Percentiles rank a stretch among this genome's conserved stretches.
phyloP scores from a whole-genome alignment of 2,113 vertebrate species.

The Gobius niger region DNA sequence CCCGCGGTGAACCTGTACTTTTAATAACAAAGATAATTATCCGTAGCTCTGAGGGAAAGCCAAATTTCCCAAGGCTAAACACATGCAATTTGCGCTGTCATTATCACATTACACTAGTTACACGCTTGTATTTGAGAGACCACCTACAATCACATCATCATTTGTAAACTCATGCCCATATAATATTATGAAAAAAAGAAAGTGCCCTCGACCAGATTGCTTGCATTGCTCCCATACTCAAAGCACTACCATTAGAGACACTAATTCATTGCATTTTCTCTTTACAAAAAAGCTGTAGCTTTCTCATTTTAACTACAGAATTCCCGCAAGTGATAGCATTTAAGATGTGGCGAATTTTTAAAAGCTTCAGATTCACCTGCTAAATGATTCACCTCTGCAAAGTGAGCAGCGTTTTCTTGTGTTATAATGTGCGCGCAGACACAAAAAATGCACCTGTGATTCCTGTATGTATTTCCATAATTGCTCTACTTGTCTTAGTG shows the following conservation, averaged over 20 bases:
- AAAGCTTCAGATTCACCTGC: too few species aligned
- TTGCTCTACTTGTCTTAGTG: too few species aligned
- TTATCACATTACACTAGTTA: not conserved
- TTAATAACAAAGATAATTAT: constrained; percentile 5
- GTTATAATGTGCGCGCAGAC: too few species aligned
- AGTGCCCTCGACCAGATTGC: not conserved
- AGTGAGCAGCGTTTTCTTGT: too few species aligned
- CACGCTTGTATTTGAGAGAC: not conserved
- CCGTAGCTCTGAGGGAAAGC: not conserved
- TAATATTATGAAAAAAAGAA: not conserved
- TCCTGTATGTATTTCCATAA: too few species aligned
- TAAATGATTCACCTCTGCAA: too few species aligned
- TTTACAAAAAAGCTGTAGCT: not conserved
- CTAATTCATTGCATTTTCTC: not conserved
- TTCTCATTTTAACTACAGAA: not conserved
- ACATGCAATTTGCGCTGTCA: not conserved
- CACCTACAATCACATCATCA: not conserved
- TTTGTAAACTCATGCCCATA: too few species aligned
- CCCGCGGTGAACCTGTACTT: not conserved
- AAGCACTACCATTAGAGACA: not conserved
- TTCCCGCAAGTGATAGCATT: not conserved
- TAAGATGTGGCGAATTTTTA: too few species aligned
- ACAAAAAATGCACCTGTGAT: too few species aligned
- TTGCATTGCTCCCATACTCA: not conserved
- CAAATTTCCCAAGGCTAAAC: not conserved